Evolutionary conservation across 2,113 vertebrate genomes (phyloP).

Genomic region (Erinaceus europaeus): DNA sequence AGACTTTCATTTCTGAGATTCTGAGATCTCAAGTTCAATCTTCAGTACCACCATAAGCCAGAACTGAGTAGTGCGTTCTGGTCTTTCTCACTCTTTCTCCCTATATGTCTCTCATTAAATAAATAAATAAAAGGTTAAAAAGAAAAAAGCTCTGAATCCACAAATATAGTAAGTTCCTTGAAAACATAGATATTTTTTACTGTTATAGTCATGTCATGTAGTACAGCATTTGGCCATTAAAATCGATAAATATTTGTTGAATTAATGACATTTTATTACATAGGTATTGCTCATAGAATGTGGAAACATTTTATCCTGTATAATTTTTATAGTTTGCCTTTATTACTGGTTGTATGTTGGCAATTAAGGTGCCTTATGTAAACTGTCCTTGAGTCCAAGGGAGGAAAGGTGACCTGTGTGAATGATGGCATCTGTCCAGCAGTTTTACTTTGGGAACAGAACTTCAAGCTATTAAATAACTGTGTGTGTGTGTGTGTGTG

Average conservation of each 20-base stretch:
- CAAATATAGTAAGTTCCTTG: no score
- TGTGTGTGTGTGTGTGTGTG: background rate
- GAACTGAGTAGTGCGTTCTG: no score
- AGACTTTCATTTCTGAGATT: no score
- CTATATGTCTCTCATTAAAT: no score
- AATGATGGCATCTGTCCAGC: constrained; percentile 64
- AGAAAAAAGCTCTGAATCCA: no score
- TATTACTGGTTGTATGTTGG: constrained; percentile 38
- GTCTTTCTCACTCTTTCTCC: no score
- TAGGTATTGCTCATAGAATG: background rate
- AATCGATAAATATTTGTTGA: constrained; percentile 14
- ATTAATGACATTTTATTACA: background rate
- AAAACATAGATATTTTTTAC: constrained; percentile 7
- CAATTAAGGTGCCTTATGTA: constrained; percentile 55
- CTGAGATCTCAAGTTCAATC: no score
- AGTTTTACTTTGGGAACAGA: constrained; percentile 62
- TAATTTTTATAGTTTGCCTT: background rate
- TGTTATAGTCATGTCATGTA: background rate
- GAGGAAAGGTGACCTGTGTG: constrained; percentile 64
- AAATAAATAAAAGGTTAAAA: no score
- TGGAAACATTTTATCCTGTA: constrained; percentile 6
- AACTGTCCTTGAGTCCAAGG: constrained; percentile 63
- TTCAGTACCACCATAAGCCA: no score
- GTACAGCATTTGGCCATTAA: background rate
- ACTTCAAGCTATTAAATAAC: constrained; percentile 51